Base-by-base conservation (phyloP, 92 coral and sea anemone genomes). In the Anthopleura xanthogrammica region DNA sequence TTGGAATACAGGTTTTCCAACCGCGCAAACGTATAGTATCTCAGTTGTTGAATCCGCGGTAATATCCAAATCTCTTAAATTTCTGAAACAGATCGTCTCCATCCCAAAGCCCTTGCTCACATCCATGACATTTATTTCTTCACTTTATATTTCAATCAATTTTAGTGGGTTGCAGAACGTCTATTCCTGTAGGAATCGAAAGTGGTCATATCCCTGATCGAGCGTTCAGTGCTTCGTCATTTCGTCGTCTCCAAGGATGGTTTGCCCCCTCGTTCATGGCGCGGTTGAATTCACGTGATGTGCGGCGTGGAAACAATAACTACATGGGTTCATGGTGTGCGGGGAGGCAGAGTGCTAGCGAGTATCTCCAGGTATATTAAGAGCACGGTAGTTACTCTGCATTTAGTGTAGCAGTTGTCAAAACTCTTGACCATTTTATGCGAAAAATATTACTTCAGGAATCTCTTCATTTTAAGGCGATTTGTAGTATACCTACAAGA, bases 301-400 rank as follows among this genome's bases (percentile, higher is more conserved):
- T 12, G 17, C 48, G 42, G 9, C 77, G 58, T 36, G 77, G 83
- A 12, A 66, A 57, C n/a, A 46, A 68, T 68, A 48, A 50, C 52
- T 85, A 66, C 66, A 78, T 85, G 22, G 88, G 83, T 1, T 83
- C 83, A 52, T 85, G 88, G 88, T 85, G 88, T 19, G 83, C 88
- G 16, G 83, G 13, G 6, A 68, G 83, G 42, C 72, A 54, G 57
- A 60, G 43, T n/a, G 52, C 54, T 36, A 40, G 60, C 75, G 83
- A 85, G 60, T 85, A 22, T 52, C 79, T 85, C 3, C 83, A 85
- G 88, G 88, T 85, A 78, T 40, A 10, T 19, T 23, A 6, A 50
- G 11, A 50, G 22, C 65, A 6, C 5, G 4, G n/a, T 60, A 16
- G 10, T 62, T 62, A 1, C 10, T 20, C 70, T 62, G 70, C 24